A percentile compares a stretch with the other conserved stretches of the same genome.
Conservation (phyloP, 1,140 invertebrate genomes). For the Zaprionus ornatus region DNA sequence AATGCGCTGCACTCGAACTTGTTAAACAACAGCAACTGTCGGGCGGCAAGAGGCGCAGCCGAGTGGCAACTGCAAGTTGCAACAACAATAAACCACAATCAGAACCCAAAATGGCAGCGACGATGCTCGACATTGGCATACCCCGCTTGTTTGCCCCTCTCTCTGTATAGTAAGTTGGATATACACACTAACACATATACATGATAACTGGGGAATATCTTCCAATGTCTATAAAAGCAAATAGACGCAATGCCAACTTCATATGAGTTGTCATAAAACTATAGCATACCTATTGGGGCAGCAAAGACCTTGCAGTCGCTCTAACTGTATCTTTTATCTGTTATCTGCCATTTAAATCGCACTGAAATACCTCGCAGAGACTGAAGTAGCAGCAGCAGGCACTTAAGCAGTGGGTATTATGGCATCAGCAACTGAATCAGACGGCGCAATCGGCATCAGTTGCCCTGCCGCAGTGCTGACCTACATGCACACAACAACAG, state of each 20-base stretch:
- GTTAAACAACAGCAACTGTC: conserved; percentile 64
- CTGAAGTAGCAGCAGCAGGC: neutral
- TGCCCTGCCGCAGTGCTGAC: conserved; percentile 59
- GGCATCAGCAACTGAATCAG: conserved; percentile 38
- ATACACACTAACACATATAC: neutral
- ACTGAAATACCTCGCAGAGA: neutral
- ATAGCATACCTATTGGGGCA: conserved; percentile 1
- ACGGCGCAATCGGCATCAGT: conserved; percentile 22
- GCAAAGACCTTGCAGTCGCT: neutral
- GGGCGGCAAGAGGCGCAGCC: neutral
- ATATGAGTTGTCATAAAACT: neutral
- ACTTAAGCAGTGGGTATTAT: conserved; percentile 18
- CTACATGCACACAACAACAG: conserved; percentile 52
- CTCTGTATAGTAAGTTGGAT: neutral
- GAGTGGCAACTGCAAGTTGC: conserved; percentile 5
- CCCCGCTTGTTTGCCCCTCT: neutral
- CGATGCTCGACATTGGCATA: conserved; percentile 13
- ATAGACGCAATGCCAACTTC: neutral
- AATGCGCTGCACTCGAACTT: conserved; percentile 78
- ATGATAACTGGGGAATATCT: neutral
- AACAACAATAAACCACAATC: conserved; percentile 39
- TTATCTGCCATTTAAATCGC: conserved; percentile 1
- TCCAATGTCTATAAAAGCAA: neutral
- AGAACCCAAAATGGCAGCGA: neutral
- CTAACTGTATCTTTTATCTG: neutral